phyloP scores from a whole-genome alignment of 2,113 vertebrate genomes.

The Mastomys coucha region DNA sequence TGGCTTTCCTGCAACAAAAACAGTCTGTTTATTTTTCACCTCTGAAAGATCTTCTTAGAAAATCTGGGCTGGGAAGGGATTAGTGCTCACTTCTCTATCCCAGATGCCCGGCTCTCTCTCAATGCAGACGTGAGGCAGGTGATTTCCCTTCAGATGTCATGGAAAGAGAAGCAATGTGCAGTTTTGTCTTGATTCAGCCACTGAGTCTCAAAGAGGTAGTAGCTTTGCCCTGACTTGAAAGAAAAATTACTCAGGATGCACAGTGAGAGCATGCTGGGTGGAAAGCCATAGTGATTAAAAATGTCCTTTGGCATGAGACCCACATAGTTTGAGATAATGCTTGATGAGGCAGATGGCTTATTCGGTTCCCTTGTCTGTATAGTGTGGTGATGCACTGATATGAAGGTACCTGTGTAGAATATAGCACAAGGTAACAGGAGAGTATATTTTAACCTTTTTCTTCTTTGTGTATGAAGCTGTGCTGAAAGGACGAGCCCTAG shows the following conservation, averaged over 20 bases:
- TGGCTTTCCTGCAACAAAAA: conserved; percentile 42
- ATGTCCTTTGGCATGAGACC: background rate
- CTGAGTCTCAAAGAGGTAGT: conserved; percentile 28
- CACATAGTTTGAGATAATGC: background rate
- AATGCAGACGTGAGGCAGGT: background rate
- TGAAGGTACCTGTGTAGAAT: background rate
- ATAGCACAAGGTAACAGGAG: background rate
- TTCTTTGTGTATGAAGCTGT: background rate
- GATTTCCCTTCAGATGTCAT: background rate
- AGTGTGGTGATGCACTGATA: background rate
- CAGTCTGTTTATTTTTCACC: conserved; percentile 6
- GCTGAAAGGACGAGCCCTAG: background rate
- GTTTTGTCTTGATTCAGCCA: conserved; percentile 26
- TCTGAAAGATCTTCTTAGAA: conserved; percentile 58
- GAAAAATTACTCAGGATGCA: conserved; percentile 17
- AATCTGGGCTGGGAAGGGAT: conserved; percentile 22
- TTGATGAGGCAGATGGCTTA: background rate
- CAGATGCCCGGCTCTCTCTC: background rate
- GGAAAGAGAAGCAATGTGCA: background rate
- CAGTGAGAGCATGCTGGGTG: background rate
- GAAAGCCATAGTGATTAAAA: conserved; percentile 27
- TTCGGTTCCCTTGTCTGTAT: background rate
- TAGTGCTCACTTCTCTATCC: background rate
- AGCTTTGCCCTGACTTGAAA: background rate
- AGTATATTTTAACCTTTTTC: background rate